Conservation (phyloP, 2,888 invertebrate species). For the Plebejus melissa region DNA sequence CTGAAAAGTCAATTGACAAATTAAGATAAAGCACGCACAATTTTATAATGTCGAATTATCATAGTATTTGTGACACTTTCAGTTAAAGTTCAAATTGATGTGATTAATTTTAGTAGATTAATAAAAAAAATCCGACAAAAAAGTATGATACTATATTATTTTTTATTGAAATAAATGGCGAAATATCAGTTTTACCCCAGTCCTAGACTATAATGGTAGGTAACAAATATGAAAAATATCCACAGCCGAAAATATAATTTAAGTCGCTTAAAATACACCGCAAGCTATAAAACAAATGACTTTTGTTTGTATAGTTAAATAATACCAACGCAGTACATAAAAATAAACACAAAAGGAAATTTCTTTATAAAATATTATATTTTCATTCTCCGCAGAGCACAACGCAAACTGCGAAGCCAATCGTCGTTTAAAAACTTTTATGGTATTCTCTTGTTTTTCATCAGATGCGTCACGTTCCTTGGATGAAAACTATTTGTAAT, state of each 20-base stretch:
- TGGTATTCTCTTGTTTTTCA: background rate
- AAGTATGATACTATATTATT: too few relatives aligned
- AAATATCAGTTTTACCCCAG: background rate
- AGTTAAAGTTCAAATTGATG: too few relatives aligned
- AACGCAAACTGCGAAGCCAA: background rate
- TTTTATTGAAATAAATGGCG: background rate
- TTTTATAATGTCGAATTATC: too few relatives aligned
- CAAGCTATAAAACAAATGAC: background rate
- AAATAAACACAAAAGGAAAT: background rate
- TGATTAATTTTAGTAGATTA: too few relatives aligned
- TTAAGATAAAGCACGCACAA: too few relatives aligned
- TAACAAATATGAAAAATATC: background rate
- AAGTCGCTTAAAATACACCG: background rate
- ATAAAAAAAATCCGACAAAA: too few relatives aligned
- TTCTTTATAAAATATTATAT: background rate
- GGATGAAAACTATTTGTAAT: background rate
- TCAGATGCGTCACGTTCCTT: background rate
- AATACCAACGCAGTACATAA: background rate
- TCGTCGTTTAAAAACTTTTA: conserved; percentile 3
- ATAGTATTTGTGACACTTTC: too few relatives aligned
- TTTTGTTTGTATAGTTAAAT: background rate
- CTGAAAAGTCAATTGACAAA: too few relatives aligned
- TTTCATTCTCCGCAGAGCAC: background rate
- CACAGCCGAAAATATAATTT: too few relatives aligned
- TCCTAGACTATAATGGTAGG: background rate